Conservation (phyloP, 2,888 invertebrate species). For the Diabrotica balteata region DNA sequence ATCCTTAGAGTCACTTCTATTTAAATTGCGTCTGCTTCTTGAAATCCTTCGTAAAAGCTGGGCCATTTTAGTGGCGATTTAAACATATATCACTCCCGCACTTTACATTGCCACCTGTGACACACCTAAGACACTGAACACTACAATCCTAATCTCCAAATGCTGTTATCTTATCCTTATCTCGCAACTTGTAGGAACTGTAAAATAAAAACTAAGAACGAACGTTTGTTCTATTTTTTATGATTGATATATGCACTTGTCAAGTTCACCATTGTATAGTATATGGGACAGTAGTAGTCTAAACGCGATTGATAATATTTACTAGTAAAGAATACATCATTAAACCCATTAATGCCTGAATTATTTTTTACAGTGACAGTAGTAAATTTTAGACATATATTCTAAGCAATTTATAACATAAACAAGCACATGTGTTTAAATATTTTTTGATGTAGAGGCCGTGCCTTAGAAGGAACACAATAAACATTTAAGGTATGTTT, state of each 20-base stretch:
- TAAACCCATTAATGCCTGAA: no score
- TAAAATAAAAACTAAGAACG: neutral
- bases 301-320: no score
- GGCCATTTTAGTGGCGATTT: constrained; percentile 34
- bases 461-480: no score
- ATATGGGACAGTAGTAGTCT: constrained; percentile 6
- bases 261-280: constrained; percentile 22
- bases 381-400: no score
- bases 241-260: constrained; percentile 27
- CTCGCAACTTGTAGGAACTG: neutral
- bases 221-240: constrained; percentile 17
- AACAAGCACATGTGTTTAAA: no score
- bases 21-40: constrained; percentile 38
- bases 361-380: no score
- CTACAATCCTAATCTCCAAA: constrained; percentile 7
- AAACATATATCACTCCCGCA: constrained; percentile 11
- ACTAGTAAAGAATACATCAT: no score
- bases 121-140: constrained; percentile 22
- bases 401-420: no score
- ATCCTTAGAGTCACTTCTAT: constrained; percentile 36
- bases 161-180: constrained; percentile 2
- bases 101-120: constrained; percentile 1
- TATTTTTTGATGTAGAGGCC: no score
- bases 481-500: no score
- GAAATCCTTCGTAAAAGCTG: constrained; percentile 42